Base-by-base conservation (phyloP, 2,888 invertebrate genomes). In the Rhingia campestris region DNA sequence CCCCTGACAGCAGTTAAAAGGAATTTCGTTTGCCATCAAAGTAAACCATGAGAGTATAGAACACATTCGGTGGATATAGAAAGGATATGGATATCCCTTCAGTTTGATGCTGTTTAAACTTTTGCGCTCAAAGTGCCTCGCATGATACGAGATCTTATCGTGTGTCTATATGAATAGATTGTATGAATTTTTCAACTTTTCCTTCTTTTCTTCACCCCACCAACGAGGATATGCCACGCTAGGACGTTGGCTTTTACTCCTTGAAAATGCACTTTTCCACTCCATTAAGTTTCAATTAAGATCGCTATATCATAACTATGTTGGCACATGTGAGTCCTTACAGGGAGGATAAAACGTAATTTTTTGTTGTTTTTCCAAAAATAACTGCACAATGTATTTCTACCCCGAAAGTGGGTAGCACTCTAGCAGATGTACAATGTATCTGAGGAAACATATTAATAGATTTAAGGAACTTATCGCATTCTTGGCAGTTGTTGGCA, bases 211-310 rank as follows among this genome's bases (percentile, higher is more conserved):
- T 61, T 22, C 54, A 37, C 10, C 41, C 12, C 14, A 22, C 39
- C 53, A 12, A 39, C 45, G 10, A 9, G 12, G 32, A 32, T 47
- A 33, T 49, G 54, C n/a, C 39, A 14, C 14, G 14, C 9, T 1
- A 58, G 74, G 45, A 53, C 58, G 45, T 64, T 53, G 3, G 47
- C 14, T 39, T 63, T 53, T 63, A 39, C 69, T 58, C 14, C 32
- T 47, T 59, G 59, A 37, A 67, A 81, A 72, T 81, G 81, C 81
- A 81, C 70, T 81, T 81, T 81, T 81, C 81, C 66, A 66, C 81
- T 72, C 81, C 70, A 81, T 81, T 76, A 72, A 67, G 72, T 67
- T 81, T 81, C 81, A 81, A 76, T 81, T 81, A 81, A 76, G 72
- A 81, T 59, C 66, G 76, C 81, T 76, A 67, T 54, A 72, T 81